Base-by-base conservation (phyloP, 2,113 vertebrate species). In the Thunnus thynnus region DNA sequence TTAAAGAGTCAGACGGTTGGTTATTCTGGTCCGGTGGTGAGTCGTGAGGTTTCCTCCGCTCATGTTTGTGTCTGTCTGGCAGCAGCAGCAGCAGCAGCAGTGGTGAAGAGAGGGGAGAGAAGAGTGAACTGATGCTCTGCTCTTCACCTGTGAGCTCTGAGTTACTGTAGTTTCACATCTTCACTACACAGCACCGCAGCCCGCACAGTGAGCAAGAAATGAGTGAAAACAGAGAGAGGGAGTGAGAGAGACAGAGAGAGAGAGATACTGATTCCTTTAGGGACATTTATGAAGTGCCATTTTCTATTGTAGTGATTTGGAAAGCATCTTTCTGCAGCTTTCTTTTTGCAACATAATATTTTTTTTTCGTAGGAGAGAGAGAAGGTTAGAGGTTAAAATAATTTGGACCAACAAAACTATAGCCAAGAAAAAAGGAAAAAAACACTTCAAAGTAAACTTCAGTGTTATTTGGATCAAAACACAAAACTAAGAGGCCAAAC, bases 1-100 rank as follows among this genome's bases (percentile, higher is more conserved):
- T 65, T 17, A 54, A 25, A 56, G 51, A 78, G 61, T 83, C 54
- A 63, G 63, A 46, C 10, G 58, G 41, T 25, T n/a, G 48, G 44
- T 63, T 56, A 14, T 73, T 63, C 13, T 64, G 69, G 20, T 82
- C 27, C 69, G 70, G 32, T 65, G 74, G 30, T 48, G 88, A 89
- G 84, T 90, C 86, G 85, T 87, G 90, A 88, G 90, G 72, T 81
- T 58, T 68, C 27, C 56, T 64, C 70, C 17, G 66, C 62, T 62
- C 16, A 44, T 57, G 65, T 7, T 25, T 50, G 55, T 62, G 68
- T 65, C 60, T 60, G 71, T 27, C 20, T 48, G 20, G 36, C 36
- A 70, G 75, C 75, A 61, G 50, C 51, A 36, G 60, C 5, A 20
- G 14, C 44, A 64, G 80, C 72, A 57, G 72, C 57, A 30, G 79